Evolutionary conservation across 1,140 invertebrate genomes (phyloP).

Genomic region (Anastrepha ludens): DNA sequence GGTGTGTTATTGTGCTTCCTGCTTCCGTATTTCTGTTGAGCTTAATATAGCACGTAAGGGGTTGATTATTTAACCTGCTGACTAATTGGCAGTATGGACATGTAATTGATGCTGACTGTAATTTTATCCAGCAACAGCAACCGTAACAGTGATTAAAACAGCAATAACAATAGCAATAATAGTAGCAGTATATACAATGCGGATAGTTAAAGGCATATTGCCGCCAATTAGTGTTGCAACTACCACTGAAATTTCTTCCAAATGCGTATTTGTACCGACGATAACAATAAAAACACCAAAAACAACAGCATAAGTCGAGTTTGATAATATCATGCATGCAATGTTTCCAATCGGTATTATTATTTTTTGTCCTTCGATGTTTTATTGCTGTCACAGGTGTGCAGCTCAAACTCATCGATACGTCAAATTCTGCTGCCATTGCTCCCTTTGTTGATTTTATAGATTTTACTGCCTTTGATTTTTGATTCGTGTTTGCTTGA

Average conservation of each 20-base stretch:
- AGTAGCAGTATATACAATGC: conserved; percentile 40
- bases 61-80: background rate
- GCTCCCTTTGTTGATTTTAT: background rate
- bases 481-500: background rate
- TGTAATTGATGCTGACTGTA: background rate
- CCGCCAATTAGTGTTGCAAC: background rate
- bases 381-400: background rate
- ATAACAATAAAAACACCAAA: conserved; percentile 32
- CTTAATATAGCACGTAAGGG: background rate
- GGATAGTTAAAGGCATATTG: background rate
- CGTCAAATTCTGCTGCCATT: background rate
- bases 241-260: background rate
- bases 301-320: conserved; percentile 13
- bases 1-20: too few relatives aligned
- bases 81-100: background rate
- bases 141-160: conserved; percentile 23
- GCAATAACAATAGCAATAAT: background rate
- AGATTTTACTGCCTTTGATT: background rate
- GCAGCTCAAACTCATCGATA: background rate
- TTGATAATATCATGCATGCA: background rate
- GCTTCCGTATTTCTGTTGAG: too few relatives aligned
- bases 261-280: background rate
- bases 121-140: background rate
- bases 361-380: background rate
- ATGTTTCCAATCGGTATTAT: background rate